Base-by-base conservation (phyloP, 2,113 vertebrate genomes). In the Cheirogaleus medius region DNA sequence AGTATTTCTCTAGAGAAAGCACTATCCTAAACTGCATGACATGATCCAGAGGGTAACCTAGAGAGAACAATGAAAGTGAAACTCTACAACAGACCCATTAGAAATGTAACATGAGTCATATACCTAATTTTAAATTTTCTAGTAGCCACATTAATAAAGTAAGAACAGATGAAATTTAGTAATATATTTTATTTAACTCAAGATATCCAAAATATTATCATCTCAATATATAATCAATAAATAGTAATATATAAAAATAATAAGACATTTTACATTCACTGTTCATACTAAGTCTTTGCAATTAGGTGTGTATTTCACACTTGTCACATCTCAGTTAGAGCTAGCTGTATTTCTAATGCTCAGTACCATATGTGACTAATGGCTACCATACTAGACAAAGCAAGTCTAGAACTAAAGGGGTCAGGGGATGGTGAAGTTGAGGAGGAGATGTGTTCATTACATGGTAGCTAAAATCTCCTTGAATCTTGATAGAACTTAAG, bases 1-100 rank as follows among this genome's bases (percentile, higher is more conserved):
- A 93, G 81, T 21, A 52, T 93, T 81, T 97, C 64, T 92, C 54
- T 84, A 56, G n/a, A 83, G 74, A 88, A 78, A 71, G 14, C 3
- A 32, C 60, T 60, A 69, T 17, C 32, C 18, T 66, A 47, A 80
- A 64, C 8, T 49, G 18, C 39, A 47, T 66, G 44, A 32, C 32
- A 71, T 47, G 69, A 56, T 47, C n/a, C 37, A 71, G 37, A 92
- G 5, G 10, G 8, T 64, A 21, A 52, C 27, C 34, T 74, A 49
- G 42, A 78, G 12, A 58, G 21, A 69, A 52, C 2, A 66, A 27
- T 32, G 15, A 23, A 42, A 6, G 47, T 23, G 11, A 85, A 66
- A 32, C 34, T 85, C 39, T 56, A 32, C 47, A 80, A 58, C 25
- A 89, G 14, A 83, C 20, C 20, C 29, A 23, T 63, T 58, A 95